Evolutionary conservation across 2,113 vertebrate species (phyloP), one percentile per base, ranked within the genome.

Genomic region (Phalacrocorax aristotelis): DNA sequence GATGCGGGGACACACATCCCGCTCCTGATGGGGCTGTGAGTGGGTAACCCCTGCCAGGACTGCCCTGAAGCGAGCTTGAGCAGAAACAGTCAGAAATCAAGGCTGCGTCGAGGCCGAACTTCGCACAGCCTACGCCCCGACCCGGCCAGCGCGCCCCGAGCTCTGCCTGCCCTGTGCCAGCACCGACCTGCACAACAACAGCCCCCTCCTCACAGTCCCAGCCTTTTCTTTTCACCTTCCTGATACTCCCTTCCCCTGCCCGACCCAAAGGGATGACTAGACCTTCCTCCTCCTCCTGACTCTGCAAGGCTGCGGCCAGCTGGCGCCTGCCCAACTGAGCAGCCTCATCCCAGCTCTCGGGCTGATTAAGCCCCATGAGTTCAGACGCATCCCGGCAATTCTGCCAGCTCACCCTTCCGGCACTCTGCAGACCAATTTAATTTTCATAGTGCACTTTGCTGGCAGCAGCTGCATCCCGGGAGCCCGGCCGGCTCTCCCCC

Each of bases 321-420:
- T 1, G 40, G 40, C 49, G 2, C 42, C 23, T 6, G 12, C 60
- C 83, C 83, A 75, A 38, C 2, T 6, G 40, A 21, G 14, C 69
- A 5, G 38, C 81, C 46, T 51, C 25, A 11, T 6, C 40, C 19
- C 69, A 10, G 61, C 14, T 34, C 61, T 49, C 7, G 32, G 26
- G 36, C 84, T 58, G 64, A n/a, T 17, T 9, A 15, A n/a, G 52
- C 27, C 42, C 36, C 23, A 54, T 87, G 84, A 87, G 72, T 18
- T 87, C 84, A 78, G 84, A 15, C 30, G 11, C 72, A 42, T 51
- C 54, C 15, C 17, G 29, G 52, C 46, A 16, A 18, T n/a, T n/a
- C 57, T 87, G 84, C 84, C 72, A 46, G 74, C 84, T 87, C 84
- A 69, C 84, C 52, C 84, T 78, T 51, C 62, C 52, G 62, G 72